These are phyloP conservation scores for Hippocampus kuda DNA, from an alignment of 2,797 vertebrate genomes.

Conservation along the genomic window DNA sequence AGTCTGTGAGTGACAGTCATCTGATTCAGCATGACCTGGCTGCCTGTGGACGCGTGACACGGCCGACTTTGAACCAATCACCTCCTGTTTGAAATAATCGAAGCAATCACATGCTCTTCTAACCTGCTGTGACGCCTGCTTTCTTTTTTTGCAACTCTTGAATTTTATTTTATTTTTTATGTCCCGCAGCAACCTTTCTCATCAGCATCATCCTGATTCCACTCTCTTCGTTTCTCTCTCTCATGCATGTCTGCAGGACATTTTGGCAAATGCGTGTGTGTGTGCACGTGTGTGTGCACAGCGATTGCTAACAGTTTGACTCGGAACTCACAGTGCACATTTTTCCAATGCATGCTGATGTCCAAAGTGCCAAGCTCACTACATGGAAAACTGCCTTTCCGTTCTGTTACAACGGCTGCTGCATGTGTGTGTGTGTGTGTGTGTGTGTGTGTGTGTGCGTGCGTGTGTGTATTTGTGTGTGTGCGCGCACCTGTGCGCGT, in stretches of 20 bases:
- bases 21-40: conserved; percentile 54
- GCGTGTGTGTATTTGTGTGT: conserved; percentile 5
- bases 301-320: conserved; percentile 3
- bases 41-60: conserved; percentile 43
- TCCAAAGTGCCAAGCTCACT: conserved; percentile 19
- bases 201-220: conserved; percentile 33
- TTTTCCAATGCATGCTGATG: conserved; percentile 42
- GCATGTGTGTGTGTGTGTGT: conserved; percentile 22
- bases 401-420: conserved; percentile 19
- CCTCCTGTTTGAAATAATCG: conserved; percentile 39
- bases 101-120: conserved; percentile 43
- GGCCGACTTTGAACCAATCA: conserved; percentile 40
- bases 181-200: conserved; percentile 43
- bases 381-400: conserved; percentile 16
- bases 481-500: conserved; percentile 15
- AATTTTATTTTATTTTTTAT: conserved; percentile 17
- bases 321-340: conserved; percentile 13
- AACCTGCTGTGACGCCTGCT: conserved; percentile 40
- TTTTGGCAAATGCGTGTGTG: conserved; percentile 16
- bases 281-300: conserved; percentile 9
- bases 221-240: conserved; percentile 17
- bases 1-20: conserved; percentile 21
- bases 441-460: conserved; percentile 17
- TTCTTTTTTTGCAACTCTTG: conserved; percentile 30
- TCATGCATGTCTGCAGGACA: conserved; percentile 42